These are phyloP conservation scores for Trachemys scripta DNA, from an alignment of 2,113 vertebrate genomes.

Conservation along the genomic window DNA sequence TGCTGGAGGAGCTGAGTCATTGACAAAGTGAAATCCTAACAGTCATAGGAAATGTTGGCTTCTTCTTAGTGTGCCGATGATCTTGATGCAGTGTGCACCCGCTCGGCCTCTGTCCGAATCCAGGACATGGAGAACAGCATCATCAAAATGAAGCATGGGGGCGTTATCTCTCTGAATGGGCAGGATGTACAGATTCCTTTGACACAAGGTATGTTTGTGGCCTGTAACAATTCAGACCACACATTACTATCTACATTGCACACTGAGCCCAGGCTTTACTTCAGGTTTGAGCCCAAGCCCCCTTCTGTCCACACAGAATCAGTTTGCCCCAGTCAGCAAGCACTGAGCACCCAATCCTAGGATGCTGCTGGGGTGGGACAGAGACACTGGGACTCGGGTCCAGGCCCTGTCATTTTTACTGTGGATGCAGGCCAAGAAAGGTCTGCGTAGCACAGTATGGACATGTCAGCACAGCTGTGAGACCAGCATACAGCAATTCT, in stretches of 20 bases:
- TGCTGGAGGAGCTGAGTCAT: not conserved
- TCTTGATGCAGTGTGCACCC: conserved; percentile 92
- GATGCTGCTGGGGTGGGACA: not conserved
- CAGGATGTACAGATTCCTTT: conserved; percentile 92
- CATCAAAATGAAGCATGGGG: conserved; percentile 93
- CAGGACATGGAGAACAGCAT: conserved; percentile 82
- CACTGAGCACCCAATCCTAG: not conserved
- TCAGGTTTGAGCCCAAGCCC: not conserved
- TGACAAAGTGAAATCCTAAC: not conserved
- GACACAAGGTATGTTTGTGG: conserved; percentile 83
- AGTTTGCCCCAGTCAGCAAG: not conserved
- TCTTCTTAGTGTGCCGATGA: conserved; percentile 93
- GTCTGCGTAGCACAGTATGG: not conserved
- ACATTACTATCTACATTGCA: not conserved
- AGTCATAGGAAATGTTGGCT: not conserved
- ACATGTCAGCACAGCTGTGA: not conserved
- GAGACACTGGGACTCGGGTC: not conserved
- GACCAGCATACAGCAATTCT: not conserved
- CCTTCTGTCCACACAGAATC: not conserved
- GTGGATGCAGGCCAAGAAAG: not conserved
- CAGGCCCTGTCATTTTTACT: not conserved
- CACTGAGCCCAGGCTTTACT: not conserved
- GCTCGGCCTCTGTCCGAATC: conserved; percentile 87
- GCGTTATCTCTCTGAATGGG: conserved; percentile 88
- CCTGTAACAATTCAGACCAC: not conserved